Percentiles rank a stretch among this genome's conserved stretches.
phyloP scores from a whole-genome alignment of 2,113 vertebrate species.

The Ictalurus furcatus region DNA sequence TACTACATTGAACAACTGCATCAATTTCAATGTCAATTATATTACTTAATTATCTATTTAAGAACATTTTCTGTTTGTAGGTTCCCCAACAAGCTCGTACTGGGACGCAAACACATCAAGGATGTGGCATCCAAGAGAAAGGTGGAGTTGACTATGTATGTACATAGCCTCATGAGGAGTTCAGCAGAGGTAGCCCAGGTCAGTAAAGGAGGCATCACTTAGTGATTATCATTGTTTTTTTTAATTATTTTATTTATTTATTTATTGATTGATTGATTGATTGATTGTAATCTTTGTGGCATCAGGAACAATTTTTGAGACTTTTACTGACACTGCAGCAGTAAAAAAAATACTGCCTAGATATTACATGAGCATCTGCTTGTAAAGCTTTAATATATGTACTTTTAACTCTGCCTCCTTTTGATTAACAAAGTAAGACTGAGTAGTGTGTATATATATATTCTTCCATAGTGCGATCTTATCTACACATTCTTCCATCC shows the following conservation, averaged over 20 bases:
- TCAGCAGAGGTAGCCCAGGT: slow-evolving; percentile 92
- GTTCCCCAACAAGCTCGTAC: slow-evolving; percentile 93
- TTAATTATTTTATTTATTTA: background rate
- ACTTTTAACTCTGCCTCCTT: background rate
- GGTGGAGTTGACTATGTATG: slow-evolving; percentile 92
- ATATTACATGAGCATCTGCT: background rate
- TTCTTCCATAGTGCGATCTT: slow-evolving; percentile 85
- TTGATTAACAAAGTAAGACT: background rate
- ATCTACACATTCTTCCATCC: slow-evolving; percentile 98
- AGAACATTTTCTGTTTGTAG: slow-evolving; percentile 63
- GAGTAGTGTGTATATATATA: background rate
- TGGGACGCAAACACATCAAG: slow-evolving; percentile 95
- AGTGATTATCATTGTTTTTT: background rate
- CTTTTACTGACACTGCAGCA: background rate
- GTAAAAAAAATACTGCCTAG: background rate
- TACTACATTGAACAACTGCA: background rate
- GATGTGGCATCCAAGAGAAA: slow-evolving; percentile 97
- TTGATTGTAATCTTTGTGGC: too few relatives aligned
- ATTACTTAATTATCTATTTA: background rate
- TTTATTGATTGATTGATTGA: background rate
- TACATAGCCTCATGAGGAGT: slow-evolving; percentile 90
- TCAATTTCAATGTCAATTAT: background rate
- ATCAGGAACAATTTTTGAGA: background rate
- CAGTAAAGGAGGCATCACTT: background rate
- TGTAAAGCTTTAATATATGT: background rate